Evolutionary conservation across 1,140 invertebrate genomes (phyloP).

Genomic region (Sogatella furcifera): DNA sequence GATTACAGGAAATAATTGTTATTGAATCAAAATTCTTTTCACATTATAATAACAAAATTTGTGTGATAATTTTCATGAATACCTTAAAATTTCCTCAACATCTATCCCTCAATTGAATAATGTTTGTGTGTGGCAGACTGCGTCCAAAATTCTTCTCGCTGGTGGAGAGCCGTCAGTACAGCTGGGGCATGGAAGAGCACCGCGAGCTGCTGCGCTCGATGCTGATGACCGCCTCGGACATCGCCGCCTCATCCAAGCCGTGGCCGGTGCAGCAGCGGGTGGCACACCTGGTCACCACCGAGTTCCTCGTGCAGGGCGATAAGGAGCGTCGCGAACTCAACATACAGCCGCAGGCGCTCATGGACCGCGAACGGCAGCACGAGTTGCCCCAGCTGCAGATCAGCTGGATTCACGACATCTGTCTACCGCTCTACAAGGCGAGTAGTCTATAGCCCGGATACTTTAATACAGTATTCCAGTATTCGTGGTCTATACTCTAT

Average conservation of each 20-base stretch:
- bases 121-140: constrained; percentile 31
- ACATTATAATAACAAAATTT: no score
- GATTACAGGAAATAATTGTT: no score
- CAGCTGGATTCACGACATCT: constrained; percentile 35
- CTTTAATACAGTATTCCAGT: no score
- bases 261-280: constrained; percentile 48
- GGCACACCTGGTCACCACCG: constrained; percentile 33
- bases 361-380: constrained; percentile 34
- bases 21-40: no score
- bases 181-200: constrained; percentile 41
- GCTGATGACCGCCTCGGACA: constrained; percentile 58
- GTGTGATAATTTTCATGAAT: no score
- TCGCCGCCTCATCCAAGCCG: constrained; percentile 53
- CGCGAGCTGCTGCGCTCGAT: constrained; percentile 42
- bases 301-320: constrained; percentile 43
- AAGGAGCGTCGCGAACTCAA: constrained; percentile 48
- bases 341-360: constrained; percentile 35
- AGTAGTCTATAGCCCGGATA: no score
- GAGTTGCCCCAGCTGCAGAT: constrained; percentile 35
- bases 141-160: constrained; percentile 43
- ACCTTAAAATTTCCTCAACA: no score
- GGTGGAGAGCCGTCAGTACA: constrained; percentile 36
- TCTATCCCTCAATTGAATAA: no score
- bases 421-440: constrained; percentile 35
- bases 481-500: no score